Conservation (phyloP, 2,113 vertebrate genomes). For the Campylomormyrus numenius region DNA sequence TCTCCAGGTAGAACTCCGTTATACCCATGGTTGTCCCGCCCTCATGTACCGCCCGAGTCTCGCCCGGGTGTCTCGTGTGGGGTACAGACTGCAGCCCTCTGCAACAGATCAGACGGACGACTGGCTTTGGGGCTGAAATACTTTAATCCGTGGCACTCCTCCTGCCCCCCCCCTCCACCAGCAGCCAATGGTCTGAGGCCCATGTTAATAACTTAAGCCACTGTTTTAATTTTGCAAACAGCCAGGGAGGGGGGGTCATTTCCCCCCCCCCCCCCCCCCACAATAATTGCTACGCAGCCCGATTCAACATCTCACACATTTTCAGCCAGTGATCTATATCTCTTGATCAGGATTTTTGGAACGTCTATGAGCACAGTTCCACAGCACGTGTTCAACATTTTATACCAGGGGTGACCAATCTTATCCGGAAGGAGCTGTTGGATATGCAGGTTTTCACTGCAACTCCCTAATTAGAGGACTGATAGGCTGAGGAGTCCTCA, state of each 20-base stretch:
- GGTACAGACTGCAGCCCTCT: slow-evolving; percentile 27
- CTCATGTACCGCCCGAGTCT: slow-evolving; percentile 33
- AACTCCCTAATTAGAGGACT: too few relatives aligned
- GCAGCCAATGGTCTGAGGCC: slow-evolving; percentile 63
- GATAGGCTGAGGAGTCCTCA: too few relatives aligned
- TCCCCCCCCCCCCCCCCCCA: neutral
- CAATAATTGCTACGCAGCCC: neutral
- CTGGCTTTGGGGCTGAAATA: slow-evolving; percentile 80
- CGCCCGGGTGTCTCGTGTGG: neutral
- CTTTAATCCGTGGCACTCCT: slow-evolving; percentile 72
- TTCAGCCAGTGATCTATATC: neutral
- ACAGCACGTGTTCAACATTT: neutral
- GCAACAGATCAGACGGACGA: slow-evolving; percentile 39
- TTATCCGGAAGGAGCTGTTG: too few relatives aligned
- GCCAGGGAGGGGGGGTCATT: slow-evolving; percentile 17
- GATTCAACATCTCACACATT: neutral
- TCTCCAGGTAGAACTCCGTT: slow-evolving; percentile 91
- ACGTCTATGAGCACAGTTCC: neutral
- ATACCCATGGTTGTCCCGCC: slow-evolving; percentile 61
- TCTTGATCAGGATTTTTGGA: neutral
- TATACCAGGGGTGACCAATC: neutral
- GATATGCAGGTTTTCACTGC: too few relatives aligned
- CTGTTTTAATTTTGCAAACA: slow-evolving; percentile 56
- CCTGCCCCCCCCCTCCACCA: slow-evolving; percentile 49
- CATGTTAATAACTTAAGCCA: slow-evolving; percentile 79